Evolutionary conservation across 2,888 invertebrate genomes (phyloP).

Genomic region (Hypercompe scribonia): DNA sequence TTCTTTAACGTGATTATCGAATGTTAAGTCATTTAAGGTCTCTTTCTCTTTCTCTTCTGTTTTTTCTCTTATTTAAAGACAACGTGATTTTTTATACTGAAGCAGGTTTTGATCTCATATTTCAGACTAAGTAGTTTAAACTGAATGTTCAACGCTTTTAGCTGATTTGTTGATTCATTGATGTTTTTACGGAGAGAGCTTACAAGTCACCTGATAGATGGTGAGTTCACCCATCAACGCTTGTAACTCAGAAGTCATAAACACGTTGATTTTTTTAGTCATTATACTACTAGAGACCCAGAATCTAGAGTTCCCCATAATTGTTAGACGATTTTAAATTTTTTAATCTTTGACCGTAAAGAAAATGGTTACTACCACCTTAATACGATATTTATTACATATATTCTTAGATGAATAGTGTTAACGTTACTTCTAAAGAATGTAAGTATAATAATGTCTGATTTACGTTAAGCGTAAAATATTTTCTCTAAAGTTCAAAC

Average conservation of each 20-base stretch:
- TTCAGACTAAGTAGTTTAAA: too few relatives aligned
- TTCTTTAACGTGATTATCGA: not conserved
- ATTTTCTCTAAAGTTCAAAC: constrained; percentile 18
- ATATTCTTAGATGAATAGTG: not conserved
- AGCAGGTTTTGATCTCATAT: too few relatives aligned
- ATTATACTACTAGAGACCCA: not conserved
- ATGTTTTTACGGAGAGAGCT: not conserved
- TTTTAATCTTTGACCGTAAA: not conserved
- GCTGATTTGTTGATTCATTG: not conserved
- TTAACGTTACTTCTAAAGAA: not conserved
- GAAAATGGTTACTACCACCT: not conserved
- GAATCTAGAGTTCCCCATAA: not conserved
- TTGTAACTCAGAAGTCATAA: not conserved
- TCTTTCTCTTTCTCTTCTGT: too few relatives aligned
- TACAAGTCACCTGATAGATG: too few relatives aligned
- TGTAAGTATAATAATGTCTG: not conserved
- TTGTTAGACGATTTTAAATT: not conserved
- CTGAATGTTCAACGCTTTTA: not conserved
- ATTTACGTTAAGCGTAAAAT: constrained; percentile 1
- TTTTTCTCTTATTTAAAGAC: too few relatives aligned
- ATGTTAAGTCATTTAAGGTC: constrained; percentile 10
- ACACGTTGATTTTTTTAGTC: not conserved
- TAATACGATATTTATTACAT: not conserved
- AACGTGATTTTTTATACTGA: too few relatives aligned
- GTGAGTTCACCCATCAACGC: too few relatives aligned